Conservation (phyloP, 2,888 invertebrate genomes). For the Chrysolina americana region DNA sequence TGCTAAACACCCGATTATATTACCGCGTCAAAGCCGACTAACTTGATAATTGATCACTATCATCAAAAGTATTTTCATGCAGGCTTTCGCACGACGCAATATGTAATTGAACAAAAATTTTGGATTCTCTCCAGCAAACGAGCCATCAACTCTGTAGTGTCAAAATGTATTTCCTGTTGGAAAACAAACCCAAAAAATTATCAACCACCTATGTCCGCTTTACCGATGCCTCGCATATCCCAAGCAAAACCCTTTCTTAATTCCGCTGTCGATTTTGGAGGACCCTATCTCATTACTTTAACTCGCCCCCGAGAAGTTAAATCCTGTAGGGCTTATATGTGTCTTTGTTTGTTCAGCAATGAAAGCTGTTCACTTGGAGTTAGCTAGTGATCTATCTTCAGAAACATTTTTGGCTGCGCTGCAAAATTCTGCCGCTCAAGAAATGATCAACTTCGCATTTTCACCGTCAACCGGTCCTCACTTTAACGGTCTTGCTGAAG, state of each 20-base stretch:
- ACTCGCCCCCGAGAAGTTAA: constrained; percentile 13
- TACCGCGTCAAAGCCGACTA: neutral
- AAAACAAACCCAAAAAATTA: neutral
- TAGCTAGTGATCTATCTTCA: neutral
- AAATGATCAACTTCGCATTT: no score
- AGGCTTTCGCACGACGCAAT: neutral
- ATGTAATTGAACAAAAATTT: constrained; percentile 11
- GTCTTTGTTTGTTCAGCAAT: neutral
- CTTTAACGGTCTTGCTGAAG: no score
- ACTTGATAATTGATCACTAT: neutral
- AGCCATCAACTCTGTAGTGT: constrained; percentile 8
- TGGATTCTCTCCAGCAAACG: constrained; percentile 25
- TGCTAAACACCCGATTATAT: constrained; percentile 36
- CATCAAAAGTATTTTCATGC: constrained; percentile 9
- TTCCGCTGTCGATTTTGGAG: constrained; percentile 22
- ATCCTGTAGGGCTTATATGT: neutral
- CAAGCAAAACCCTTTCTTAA: constrained; percentile 15
- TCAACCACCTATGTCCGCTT: constrained; percentile 10
- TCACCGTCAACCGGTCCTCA: no score
- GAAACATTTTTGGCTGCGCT: no score
- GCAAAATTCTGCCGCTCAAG: no score
- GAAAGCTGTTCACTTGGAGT: neutral
- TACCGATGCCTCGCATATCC: constrained; percentile 1
- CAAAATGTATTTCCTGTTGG: constrained; percentile 27
- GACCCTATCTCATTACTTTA: constrained; percentile 6